Base-by-base conservation (phyloP, 2,797 vertebrate genomes). In the Atherinosoma microstoma region DNA sequence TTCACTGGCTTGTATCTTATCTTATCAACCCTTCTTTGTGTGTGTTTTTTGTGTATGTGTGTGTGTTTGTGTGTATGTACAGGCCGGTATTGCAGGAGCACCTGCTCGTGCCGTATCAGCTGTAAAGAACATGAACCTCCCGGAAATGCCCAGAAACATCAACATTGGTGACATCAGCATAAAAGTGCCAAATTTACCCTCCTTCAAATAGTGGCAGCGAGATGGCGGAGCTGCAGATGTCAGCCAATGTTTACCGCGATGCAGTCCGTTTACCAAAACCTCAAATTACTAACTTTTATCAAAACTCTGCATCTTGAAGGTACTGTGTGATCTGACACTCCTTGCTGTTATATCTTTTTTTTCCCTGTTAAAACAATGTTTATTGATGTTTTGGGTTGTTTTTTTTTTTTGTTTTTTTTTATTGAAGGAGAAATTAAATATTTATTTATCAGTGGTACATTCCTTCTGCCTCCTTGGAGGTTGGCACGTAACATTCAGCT, bases 101-200 rank as follows among this genome's bases (percentile, higher is more conserved):
- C 98, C 98, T 90, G 98, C 98, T 86, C 97, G 97, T 86, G 98
- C 98, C 76, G 98, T 99, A 82, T 99, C 98, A 85, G 98, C 98
- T 87, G 98, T 99, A 92, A 99, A 99, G 97, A 99, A 98, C 96
- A 99, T 99, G 97, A 99, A 99, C 90, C 97, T 99, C 83, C 98
- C 98, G 84, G 98, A 99, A 95, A 99, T 99, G 93, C 98, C 98
- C 95, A 96, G 97, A 96, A 99, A 99, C 97, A 99, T 99, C 96
- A 99, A 98, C 95, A 99, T 99, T 93, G 97, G 98, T 94, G 98
- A 99, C 96, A 99, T 99, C 96, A 99, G 97, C 97, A 99, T 99
- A 95, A 99, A 99, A 99, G 98, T 99, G 96, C 97, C 98, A 98
- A 99, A 99, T 94, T 95, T 99, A 90, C 97, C 98, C 83, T 98